These are phyloP conservation scores for Poecile montanus DNA, from an alignment of 2,797 vertebrate species.

Conservation along the genomic window DNA sequence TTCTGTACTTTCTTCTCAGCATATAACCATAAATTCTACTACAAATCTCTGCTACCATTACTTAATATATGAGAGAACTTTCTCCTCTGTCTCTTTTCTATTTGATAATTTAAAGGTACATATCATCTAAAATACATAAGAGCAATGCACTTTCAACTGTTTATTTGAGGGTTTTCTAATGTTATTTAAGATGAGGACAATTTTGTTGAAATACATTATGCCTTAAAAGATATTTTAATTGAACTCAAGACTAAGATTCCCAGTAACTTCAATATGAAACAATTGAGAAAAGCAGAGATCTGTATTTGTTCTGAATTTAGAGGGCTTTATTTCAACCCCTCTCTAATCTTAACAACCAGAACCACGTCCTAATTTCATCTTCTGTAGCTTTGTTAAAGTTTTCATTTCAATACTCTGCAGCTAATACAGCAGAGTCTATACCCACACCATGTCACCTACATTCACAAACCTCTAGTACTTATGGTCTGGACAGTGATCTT, in stretches of 20 bases:
- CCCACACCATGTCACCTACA: rapidly evolving
- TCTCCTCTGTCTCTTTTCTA: background rate
- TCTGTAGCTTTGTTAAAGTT: background rate
- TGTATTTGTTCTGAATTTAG: background rate
- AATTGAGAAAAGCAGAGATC: background rate
- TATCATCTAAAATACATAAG: background rate
- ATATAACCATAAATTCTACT: background rate
- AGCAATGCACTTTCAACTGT: background rate
- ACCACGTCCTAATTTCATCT: background rate
- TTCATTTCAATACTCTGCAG: background rate
- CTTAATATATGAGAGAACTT: background rate
- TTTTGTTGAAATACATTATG: background rate
- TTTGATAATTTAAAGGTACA: background rate
- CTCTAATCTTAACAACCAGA: background rate
- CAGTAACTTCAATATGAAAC: background rate
- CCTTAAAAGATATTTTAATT: background rate
- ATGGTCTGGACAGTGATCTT: background rate
- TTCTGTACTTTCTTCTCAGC: background rate
- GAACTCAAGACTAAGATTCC: background rate
- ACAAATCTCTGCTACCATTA: background rate
- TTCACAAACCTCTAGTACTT: background rate
- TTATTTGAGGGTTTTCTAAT: background rate
- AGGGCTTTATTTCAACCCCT: background rate
- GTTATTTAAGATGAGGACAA: background rate
- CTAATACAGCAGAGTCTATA: background rate